A percentile compares a stretch with the other conserved stretches of the same genome.
phyloP scores from a whole-genome alignment of 2,113 vertebrate genomes.

The Oxyruncus cristatus region DNA sequence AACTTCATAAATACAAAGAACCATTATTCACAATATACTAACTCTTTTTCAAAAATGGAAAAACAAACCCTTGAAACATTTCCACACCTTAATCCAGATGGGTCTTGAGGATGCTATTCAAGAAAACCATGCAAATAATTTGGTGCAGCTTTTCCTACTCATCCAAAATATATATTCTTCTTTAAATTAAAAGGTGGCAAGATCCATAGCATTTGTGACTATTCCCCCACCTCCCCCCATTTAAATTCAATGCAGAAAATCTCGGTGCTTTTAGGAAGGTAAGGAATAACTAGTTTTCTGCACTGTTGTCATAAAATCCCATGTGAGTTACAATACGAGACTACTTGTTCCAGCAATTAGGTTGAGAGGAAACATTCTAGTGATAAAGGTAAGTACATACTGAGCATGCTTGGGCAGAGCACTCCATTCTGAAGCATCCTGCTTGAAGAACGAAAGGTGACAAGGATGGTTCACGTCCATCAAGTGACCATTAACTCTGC shows the following conservation, averaged over 20 bases:
- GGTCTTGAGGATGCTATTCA: slow-evolving; percentile 64
- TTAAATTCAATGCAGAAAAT: slow-evolving; percentile 58
- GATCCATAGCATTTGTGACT: slow-evolving; percentile 62
- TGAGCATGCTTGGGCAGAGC: slow-evolving; percentile 73
- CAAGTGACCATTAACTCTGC: slow-evolving; percentile 52
- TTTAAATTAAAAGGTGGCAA: slow-evolving; percentile 67
- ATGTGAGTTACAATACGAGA: slow-evolving; percentile 64
- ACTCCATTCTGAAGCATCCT: slow-evolving; percentile 73
- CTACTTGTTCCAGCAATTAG: slow-evolving; percentile 66
- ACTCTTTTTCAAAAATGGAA: slow-evolving; percentile 68
- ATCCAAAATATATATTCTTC: slow-evolving; percentile 54
- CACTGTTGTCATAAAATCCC: slow-evolving; percentile 49
- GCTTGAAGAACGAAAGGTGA: slow-evolving; percentile 70
- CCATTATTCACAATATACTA: slow-evolving; percentile 81
- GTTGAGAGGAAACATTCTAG: slow-evolving; percentile 70
- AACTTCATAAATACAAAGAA: slow-evolving; percentile 81
- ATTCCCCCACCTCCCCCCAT: background rate
- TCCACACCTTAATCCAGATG: slow-evolving; percentile 63
- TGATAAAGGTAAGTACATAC: slow-evolving; percentile 74
- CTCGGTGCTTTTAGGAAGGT: slow-evolving; percentile 40
- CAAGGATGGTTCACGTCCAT: slow-evolving; percentile 69
- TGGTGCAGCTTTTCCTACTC: slow-evolving; percentile 73
- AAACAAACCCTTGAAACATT: slow-evolving; percentile 69
- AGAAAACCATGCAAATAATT: slow-evolving; percentile 75
- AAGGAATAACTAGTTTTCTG: slow-evolving; percentile 51